Base-by-base conservation (phyloP, 2,888 invertebrate species). In the Homarus gammarus region DNA sequence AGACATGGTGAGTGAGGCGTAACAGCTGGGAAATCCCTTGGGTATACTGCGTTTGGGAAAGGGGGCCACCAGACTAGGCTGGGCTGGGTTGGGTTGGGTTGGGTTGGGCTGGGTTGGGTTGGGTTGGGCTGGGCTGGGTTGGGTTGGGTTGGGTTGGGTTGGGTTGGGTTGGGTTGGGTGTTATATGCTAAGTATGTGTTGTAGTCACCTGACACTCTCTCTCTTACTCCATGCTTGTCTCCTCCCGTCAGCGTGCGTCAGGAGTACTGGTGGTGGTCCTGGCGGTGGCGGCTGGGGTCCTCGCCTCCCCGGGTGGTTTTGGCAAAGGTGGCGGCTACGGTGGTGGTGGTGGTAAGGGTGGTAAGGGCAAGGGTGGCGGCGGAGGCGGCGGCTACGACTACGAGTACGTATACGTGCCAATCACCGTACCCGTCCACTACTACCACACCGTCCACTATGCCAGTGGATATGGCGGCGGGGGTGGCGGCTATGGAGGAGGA, bases 361-460 rank as follows among this genome's bases (percentile, higher is more conserved):
- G 31, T 12, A 27, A 27, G 10, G 64, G 64, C 27, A 5, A 5
- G 0, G 27, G 27, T 2, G 6, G 6, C 3, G 64, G 64, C 6
- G 27, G 64, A 1, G 64, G 64, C 6, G 64, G 64, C n/a, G 64
- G 64, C 27, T n/a, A 27, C 64, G 27, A 12, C 1, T 64, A 64
- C 64, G 64, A 64, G 27, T 64, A 64, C 27, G 27, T 64, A 0
- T 64, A 64, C 27, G 64, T 64, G 27, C 64, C 64, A 8, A 64
- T 64, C 27, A 64, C 64, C 6, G 64, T 64, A n/a, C 64, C 64
- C 6, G 64, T 64, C 64, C 64, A 64, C 64, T 27, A 64, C 64
- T n/a, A 27, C 6, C n/a, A n/a, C 3, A 64, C 64, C 27, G 64
- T 64, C 64, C 15, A 64, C 5, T 64, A 72, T 38, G 49, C n/a